These are phyloP conservation scores for Caenorhabditis wallacei DNA, from an alignment of 2,888 invertebrate genomes.

Conservation along the genomic window DNA sequence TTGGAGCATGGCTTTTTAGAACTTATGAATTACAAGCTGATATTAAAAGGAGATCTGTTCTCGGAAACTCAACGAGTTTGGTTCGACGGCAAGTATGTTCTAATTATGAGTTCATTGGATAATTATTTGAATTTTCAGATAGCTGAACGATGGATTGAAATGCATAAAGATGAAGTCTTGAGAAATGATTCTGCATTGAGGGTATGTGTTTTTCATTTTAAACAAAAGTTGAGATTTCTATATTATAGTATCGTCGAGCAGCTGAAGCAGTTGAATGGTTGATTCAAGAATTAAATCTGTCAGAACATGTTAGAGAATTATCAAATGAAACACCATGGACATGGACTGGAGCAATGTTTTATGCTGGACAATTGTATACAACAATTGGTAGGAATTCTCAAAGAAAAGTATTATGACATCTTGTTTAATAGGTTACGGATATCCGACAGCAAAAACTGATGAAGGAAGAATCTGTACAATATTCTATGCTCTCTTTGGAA, in stretches of 20 bases:
- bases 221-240: background rate
- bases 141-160: constrained; percentile 56
- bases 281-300: constrained; percentile 80
- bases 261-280: constrained; percentile 81
- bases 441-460: constrained; percentile 77
- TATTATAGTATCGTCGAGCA: constrained; percentile 73
- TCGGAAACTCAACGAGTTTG: constrained; percentile 37
- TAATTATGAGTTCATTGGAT: background rate
- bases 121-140: constrained; percentile 11
- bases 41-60: constrained; percentile 57
- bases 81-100: constrained; percentile 68
- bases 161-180: constrained; percentile 55
- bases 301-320: constrained; percentile 76
- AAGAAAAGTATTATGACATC: too few species aligned
- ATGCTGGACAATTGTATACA: constrained; percentile 82
- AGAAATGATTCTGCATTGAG: constrained; percentile 46
- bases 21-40: constrained; percentile 68
- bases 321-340: constrained; percentile 78
- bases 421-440: constrained; percentile 78
- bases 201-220: background rate
- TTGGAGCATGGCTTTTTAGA: constrained; percentile 79
- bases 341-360: constrained; percentile 80
- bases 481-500: constrained; percentile 81
- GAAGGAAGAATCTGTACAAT: constrained; percentile 78
- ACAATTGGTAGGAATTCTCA: constrained; percentile 77